Evolutionary conservation across 2,113 vertebrate genomes (phyloP).

Genomic region (Clarias macrocephalus): DNA sequence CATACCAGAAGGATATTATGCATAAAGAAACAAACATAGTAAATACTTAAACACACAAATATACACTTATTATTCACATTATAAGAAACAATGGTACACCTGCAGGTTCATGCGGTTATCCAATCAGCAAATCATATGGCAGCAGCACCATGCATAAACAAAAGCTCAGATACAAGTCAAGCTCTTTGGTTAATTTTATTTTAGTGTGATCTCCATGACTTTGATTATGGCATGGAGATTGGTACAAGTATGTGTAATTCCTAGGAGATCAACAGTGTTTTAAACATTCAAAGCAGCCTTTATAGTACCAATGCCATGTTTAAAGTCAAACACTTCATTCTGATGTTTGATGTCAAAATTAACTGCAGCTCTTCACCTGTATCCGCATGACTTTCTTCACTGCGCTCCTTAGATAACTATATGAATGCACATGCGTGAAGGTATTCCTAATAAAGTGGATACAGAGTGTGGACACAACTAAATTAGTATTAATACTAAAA

Average conservation of each 20-base stretch:
- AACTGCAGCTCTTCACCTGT: no score
- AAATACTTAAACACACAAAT: background rate
- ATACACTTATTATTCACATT: background rate
- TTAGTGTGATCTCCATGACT: background rate
- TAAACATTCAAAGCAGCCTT: no score
- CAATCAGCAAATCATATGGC: background rate
- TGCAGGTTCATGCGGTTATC: background rate
- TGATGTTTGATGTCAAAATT: no score
- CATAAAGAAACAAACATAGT: background rate
- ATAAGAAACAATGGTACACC: background rate
- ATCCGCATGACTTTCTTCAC: no score
- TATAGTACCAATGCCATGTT: no score
- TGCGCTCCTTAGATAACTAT: no score
- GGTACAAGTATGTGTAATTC: background rate
- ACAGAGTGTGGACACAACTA: no score
- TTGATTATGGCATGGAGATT: background rate
- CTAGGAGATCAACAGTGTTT: no score
- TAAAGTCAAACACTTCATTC: no score
- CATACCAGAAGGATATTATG: constrained; percentile 43
- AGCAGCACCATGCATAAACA: background rate
- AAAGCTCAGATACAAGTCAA: background rate
- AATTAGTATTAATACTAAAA: no score
- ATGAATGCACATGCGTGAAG: no score
- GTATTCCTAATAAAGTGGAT: no score
- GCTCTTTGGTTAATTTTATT: background rate